phyloP scores from a whole-genome alignment of 2,888 invertebrate genomes.

The Rhamnusium bicolor region DNA sequence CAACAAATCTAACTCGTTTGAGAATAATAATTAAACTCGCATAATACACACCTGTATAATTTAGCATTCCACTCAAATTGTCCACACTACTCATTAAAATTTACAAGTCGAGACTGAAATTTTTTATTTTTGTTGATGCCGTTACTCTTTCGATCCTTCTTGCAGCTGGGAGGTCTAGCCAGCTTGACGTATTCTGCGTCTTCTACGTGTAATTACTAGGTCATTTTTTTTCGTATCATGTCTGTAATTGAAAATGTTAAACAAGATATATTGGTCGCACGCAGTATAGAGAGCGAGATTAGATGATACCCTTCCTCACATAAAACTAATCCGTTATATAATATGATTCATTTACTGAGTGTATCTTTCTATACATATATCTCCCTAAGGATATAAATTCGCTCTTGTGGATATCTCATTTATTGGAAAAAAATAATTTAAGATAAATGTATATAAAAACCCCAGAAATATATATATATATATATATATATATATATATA shows the following conservation, averaged over 20 bases:
- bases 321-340: neutral
- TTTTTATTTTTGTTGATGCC: constrained; percentile 2
- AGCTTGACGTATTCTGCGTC: neutral
- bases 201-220: constrained; percentile 34
- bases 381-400: neutral
- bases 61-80: constrained; percentile 16
- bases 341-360: neutral
- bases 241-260: constrained; percentile 37
- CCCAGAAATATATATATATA: no score
- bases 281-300: constrained; percentile 31
- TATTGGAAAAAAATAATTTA: neutral
- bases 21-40: neutral
- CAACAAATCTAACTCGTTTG: constrained; percentile 6
- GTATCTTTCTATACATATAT: neutral
- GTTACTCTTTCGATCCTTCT: constrained; percentile 10
- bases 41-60: constrained; percentile 7
- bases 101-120: constrained; percentile 1
- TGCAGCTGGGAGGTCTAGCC: constrained; percentile 16
- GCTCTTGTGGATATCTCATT: neutral
- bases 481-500: no score
- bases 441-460: no score
- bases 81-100: constrained; percentile 14
- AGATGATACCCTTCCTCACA: neutral
- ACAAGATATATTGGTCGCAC: constrained; percentile 35
- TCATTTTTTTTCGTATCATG: constrained; percentile 38